Base-by-base conservation (phyloP, 2,888 invertebrate species). In the Melanchra persicariae region DNA sequence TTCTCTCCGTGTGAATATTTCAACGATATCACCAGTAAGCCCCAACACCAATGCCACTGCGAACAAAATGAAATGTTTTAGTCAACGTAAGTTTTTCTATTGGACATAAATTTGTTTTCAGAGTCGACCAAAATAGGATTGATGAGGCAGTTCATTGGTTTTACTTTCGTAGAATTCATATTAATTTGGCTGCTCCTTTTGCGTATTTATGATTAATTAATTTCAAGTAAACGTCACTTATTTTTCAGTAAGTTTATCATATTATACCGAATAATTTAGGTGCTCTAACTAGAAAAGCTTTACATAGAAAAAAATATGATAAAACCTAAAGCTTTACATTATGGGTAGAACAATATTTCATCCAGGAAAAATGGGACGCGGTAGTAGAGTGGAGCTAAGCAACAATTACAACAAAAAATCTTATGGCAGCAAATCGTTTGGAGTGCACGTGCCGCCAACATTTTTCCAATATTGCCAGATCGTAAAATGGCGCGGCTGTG, bases 1-100 rank as follows among this genome's bases (percentile, higher is more conserved):
- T 96, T 97, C 85, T 98, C 95, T 45, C 91, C 93, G 22, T 81
- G 84, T 30, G 91, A 87, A 67, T 83, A 88, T 70, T 87, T 87
- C 55, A 91, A 67, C 52, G 83, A 79, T 61, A 90, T 82, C 49
- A 90, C 69, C 66, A 94, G 81, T 76, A 92, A 77, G 67, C 88
- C 91, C 91, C 91, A 93, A 80, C 90, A 92, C 90, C 92, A 92
- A 71, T 90, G 89, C 89, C 91, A 92, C 95, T 95, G 91, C n/a
- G 51, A 87, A 90, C 60, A 90, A 90, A 85, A 73, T 67, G 6
- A 74, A 47, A 70, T 7, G 30, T 45, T 47, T 55, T 37, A 5
- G 22, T 78, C 7, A 57, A 60, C 2, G 49, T 43, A 7, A n/a
- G 22, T 5, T 19, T 34, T 62, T 22, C 10, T 47, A 34, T 24